phyloP scores from a whole-genome alignment of 1,140 invertebrate genomes.

The Rhyzopertha dominica region DNA sequence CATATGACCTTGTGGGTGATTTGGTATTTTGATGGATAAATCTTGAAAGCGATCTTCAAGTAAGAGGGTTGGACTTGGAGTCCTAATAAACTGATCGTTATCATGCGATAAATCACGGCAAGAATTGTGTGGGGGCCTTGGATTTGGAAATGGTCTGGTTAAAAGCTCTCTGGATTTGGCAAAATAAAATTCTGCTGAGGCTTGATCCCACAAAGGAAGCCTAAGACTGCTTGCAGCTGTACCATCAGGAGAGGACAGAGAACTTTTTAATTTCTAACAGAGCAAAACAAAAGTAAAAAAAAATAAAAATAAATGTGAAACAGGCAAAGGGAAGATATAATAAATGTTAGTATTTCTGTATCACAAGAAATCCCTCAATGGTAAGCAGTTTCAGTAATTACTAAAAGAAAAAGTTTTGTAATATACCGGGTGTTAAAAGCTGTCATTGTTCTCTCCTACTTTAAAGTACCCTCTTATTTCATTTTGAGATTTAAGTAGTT shows the following conservation, averaged over 20 bases:
- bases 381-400: too few species aligned
- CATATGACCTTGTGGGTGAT: too few species aligned
- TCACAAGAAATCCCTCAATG: conserved; percentile 6
- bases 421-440: too few species aligned
- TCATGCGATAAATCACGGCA: conserved; percentile 30
- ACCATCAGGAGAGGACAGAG: conserved; percentile 40
- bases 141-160: conserved; percentile 51
- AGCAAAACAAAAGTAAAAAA: conserved; percentile 7
- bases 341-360: conserved; percentile 37
- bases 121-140: conserved; percentile 29
- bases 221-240: conserved; percentile 46
- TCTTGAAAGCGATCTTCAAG: conserved; percentile 34
- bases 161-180: conserved; percentile 65
- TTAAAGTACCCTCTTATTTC: too few species aligned
- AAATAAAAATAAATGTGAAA: conserved; percentile 12
- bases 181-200: conserved; percentile 68
- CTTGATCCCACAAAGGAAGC: conserved; percentile 65
- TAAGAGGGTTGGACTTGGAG: conserved; percentile 14
- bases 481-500: too few species aligned
- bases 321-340: conserved; percentile 21
- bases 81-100: conserved; percentile 3
- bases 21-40: conserved; percentile 31
- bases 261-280: conserved; percentile 35
- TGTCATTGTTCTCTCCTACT: too few species aligned
- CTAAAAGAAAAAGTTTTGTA: too few species aligned